Conservation (phyloP, 2,113 vertebrate genomes). For the Triplophysa dalaica region DNA sequence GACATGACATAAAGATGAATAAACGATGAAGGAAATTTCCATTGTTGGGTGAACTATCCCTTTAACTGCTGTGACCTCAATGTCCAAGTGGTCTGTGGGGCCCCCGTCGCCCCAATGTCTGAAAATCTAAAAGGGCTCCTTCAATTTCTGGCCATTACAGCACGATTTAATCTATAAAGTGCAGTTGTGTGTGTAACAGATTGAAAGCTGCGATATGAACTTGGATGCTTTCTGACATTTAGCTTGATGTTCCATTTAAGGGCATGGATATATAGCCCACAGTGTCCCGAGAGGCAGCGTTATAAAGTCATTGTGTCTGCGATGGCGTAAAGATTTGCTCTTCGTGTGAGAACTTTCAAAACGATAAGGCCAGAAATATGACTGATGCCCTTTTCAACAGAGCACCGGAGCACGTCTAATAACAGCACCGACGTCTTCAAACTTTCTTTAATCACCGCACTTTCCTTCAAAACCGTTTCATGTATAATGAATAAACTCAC, state of each 20-base stretch:
- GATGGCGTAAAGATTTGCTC: constrained; percentile 28
- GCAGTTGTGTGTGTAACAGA: background rate
- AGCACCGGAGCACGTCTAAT: constrained; percentile 8
- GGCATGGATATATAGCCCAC: constrained; percentile 13
- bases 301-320: background rate
- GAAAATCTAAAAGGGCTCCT: background rate
- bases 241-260: constrained; percentile 34
- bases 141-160: background rate
- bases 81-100: background rate
- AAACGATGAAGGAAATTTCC: too few species aligned
- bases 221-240: constrained; percentile 25
- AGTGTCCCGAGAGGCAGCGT: background rate
- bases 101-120: background rate
- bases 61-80: background rate
- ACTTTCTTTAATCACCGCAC: constrained; percentile 22
- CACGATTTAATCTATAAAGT: background rate
- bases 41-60: too few species aligned
- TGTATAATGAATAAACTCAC: constrained; percentile 35
- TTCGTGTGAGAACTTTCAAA: constrained; percentile 35
- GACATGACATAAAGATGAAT: too few species aligned
- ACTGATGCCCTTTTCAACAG: constrained; percentile 14
- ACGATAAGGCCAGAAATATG: constrained; percentile 27
- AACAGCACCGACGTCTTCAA: constrained; percentile 5
- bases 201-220: constrained; percentile 13
- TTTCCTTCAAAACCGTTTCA: constrained; percentile 1